Conservation (phyloP, 2,113 vertebrate species). For the Plestiodon gilberti region DNA sequence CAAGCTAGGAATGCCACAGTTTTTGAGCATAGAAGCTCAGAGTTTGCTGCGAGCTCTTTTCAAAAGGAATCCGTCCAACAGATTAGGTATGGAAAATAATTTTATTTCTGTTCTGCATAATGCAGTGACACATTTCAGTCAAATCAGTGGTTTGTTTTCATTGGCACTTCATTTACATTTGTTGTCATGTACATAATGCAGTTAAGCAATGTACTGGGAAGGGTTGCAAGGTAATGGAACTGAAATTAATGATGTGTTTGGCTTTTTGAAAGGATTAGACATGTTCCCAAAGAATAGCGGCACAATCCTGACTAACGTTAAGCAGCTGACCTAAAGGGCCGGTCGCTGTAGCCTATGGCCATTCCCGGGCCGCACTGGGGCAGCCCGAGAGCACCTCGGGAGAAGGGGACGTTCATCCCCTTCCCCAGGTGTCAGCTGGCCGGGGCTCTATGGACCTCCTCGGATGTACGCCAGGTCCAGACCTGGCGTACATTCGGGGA, state of each 20-base stretch:
- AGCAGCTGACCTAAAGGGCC: too few species aligned
- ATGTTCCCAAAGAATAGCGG: not conserved
- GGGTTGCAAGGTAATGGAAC: not conserved
- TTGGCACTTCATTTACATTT: not conserved
- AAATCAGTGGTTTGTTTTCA: not conserved
- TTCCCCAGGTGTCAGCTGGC: too few species aligned
- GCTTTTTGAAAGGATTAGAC: not conserved
- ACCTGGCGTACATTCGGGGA: too few species aligned
- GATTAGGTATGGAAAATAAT: slow-evolving; percentile 78
- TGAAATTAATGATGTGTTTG: not conserved
- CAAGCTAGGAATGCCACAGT: slow-evolving; percentile 97
- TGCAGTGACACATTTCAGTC: not conserved
- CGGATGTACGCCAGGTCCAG: too few species aligned
- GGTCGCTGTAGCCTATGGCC: too few species aligned
- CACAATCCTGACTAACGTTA: too few species aligned
- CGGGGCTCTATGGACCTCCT: too few species aligned
- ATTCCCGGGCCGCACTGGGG: too few species aligned
- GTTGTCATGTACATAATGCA: not conserved
- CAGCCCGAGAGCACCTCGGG: too few species aligned
- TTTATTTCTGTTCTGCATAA: accelerated
- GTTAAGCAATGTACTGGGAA: not conserved
- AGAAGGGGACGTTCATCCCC: too few species aligned
- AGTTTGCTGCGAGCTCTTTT: slow-evolving; percentile 94
- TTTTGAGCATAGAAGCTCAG: slow-evolving; percentile 93
- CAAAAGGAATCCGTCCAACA: slow-evolving; percentile 94